These are phyloP conservation scores for Timandra comae DNA, from an alignment of 2,888 invertebrate species.

Conservation along the genomic window DNA sequence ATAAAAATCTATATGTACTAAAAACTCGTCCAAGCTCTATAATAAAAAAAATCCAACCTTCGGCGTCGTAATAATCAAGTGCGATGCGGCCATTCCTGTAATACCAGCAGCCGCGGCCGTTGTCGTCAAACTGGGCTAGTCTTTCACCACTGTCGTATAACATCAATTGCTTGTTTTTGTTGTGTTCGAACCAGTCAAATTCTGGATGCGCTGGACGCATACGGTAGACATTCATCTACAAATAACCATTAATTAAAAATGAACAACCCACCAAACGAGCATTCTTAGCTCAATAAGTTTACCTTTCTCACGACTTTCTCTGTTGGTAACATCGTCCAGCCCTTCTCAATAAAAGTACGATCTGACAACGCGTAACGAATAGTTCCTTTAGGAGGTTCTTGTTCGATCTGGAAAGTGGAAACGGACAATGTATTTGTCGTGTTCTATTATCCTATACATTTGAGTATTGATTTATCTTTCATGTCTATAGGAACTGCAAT, in stretches of 20 bases:
- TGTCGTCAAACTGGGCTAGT: constrained; percentile 56
- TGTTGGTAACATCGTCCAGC: constrained; percentile 65
- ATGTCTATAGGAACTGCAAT: too few relatives aligned
- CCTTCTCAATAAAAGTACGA: constrained; percentile 59
- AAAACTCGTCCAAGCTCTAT: too few relatives aligned
- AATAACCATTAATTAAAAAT: background rate
- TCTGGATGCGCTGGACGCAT: constrained; percentile 66
- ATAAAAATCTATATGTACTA: too few relatives aligned
- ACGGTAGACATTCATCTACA: constrained; percentile 63
- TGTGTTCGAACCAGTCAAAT: constrained; percentile 64
- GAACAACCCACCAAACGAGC: too few relatives aligned
- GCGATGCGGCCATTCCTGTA: constrained; percentile 58
- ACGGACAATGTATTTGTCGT: too few relatives aligned
- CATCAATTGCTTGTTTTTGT: constrained; percentile 51
- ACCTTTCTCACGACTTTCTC: constrained; percentile 67
- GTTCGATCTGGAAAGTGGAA: constrained; percentile 44
- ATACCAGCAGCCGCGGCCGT: constrained; percentile 55
- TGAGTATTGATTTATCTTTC: too few relatives aligned
- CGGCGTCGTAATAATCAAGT: constrained; percentile 59
- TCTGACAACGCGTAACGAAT: constrained; percentile 57
- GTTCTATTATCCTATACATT: too few relatives aligned
- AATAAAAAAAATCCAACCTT: constrained; percentile 40
- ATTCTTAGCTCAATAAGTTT: constrained; percentile 5
- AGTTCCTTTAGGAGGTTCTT: constrained; percentile 40
- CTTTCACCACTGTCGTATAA: constrained; percentile 54